phyloP scores from a whole-genome alignment of 1,140 invertebrate genomes.

The Sarcophaga bullata region DNA sequence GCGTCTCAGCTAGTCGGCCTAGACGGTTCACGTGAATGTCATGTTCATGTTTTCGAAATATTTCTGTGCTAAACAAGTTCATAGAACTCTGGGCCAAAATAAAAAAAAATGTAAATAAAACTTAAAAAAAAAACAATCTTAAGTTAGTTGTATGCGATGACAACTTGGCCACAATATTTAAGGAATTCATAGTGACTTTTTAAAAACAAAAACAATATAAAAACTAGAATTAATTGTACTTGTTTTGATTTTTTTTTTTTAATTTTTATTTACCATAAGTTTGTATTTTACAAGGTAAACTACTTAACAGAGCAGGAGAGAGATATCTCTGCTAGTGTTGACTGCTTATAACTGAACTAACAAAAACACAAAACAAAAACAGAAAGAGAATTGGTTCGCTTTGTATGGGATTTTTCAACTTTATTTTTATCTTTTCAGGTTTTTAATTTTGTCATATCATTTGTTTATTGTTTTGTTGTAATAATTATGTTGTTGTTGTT shows the following conservation, averaged over 20 bases:
- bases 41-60: neutral
- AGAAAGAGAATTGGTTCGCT: neutral
- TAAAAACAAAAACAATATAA: neutral
- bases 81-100: neutral
- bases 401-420: too few species aligned
- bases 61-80: conserved; percentile 11
- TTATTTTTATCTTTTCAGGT: too few species aligned
- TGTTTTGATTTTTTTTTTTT: neutral
- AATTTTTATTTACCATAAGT: neutral
- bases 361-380: neutral
- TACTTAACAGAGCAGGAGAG: neutral
- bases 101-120: conserved; percentile 5
- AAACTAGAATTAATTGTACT: neutral
- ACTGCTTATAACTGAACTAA: neutral
- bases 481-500: conserved; percentile 2
- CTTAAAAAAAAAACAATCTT: neutral
- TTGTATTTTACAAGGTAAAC: neutral
- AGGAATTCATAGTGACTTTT: neutral
- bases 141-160: neutral
- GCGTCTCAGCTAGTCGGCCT: neutral
- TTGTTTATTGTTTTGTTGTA: neutral
- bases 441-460: neutral
- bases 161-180: neutral
- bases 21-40: neutral
- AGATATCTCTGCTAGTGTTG: neutral